phyloP scores from a whole-genome alignment of 2,113 vertebrate species.

The Neoarius graeffei region DNA sequence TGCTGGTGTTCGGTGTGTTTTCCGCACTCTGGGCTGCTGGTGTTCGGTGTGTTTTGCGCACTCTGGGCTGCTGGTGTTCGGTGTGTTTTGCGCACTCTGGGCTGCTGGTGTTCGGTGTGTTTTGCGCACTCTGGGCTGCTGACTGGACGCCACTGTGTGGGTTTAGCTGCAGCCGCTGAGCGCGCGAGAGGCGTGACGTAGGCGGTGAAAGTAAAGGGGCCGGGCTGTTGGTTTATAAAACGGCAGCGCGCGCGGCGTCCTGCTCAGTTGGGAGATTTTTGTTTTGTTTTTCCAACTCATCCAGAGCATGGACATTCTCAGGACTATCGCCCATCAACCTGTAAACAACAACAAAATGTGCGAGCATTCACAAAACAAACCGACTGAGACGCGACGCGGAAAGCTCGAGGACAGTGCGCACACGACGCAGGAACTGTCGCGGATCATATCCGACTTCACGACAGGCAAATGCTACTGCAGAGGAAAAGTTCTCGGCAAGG shows the following conservation, averaged over 20 bases:
- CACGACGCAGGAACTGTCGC: constrained; percentile 73
- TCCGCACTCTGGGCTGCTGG: no score
- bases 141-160: background rate
- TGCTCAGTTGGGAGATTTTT: constrained; percentile 23
- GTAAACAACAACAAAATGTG: constrained; percentile 69
- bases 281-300: background rate
- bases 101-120: no score
- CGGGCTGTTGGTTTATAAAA: constrained; percentile 47
- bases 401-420: constrained; percentile 65
- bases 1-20: no score
- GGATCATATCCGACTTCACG: constrained; percentile 80
- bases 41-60: no score
- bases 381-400: constrained; percentile 67
- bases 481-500: constrained; percentile 85
- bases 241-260: background rate
- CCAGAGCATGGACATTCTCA: constrained; percentile 75
- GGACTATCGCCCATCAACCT: constrained; percentile 78
- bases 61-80: no score
- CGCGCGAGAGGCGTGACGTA: constrained; percentile 24
- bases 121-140: background rate
- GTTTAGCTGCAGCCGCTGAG: background rate
- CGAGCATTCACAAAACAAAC: constrained; percentile 69
- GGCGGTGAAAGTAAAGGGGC: constrained; percentile 35
- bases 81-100: no score
- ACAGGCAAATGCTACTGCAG: constrained; percentile 83